phyloP scores from a whole-genome alignment of 2,797 vertebrate species.

The Lagodon rhomboides region DNA sequence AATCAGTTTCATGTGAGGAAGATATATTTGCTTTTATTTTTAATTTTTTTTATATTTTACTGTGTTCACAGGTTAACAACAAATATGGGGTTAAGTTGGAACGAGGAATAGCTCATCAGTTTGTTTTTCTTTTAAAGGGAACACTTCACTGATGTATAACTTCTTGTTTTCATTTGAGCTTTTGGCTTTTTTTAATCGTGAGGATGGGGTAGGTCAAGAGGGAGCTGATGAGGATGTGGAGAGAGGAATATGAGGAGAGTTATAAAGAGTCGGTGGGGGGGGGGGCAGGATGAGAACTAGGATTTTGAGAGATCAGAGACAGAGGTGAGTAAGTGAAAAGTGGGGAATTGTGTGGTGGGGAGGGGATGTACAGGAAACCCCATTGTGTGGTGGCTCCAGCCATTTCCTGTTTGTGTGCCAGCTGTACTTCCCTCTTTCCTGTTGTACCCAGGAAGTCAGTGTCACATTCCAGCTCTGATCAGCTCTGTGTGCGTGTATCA shows the following conservation, averaged over 20 bases:
- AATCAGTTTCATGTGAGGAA: too few species aligned
- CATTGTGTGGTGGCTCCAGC: constrained; percentile 81
- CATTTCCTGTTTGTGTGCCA: constrained; percentile 88
- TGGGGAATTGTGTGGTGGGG: constrained; percentile 32
- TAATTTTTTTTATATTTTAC: background rate
- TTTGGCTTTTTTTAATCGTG: constrained; percentile 36
- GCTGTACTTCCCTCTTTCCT: constrained; percentile 87
- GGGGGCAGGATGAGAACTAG: constrained; percentile 40
- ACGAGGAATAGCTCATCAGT: constrained; percentile 1
- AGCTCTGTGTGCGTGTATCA: constrained; percentile 53
- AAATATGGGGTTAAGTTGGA: background rate
- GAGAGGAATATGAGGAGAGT: constrained; percentile 33
- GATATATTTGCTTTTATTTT: too few species aligned
- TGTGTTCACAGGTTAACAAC: background rate
- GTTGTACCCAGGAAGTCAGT: constrained; percentile 84
- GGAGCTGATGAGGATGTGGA: constrained; percentile 60
- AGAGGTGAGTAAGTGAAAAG: constrained; percentile 68
- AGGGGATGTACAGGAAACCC: constrained; percentile 74
- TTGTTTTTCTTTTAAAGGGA: constrained; percentile 48
- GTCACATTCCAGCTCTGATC: constrained; percentile 81
- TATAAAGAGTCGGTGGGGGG: constrained; percentile 27
- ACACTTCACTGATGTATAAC: constrained; percentile 66
- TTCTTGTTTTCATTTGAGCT: constrained; percentile 69
- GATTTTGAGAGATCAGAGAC: constrained; percentile 54
- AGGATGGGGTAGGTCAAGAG: constrained; percentile 61